Evolutionary conservation across 2,797 vertebrate genomes (phyloP).

Genomic region (Anguilla obscura): DNA sequence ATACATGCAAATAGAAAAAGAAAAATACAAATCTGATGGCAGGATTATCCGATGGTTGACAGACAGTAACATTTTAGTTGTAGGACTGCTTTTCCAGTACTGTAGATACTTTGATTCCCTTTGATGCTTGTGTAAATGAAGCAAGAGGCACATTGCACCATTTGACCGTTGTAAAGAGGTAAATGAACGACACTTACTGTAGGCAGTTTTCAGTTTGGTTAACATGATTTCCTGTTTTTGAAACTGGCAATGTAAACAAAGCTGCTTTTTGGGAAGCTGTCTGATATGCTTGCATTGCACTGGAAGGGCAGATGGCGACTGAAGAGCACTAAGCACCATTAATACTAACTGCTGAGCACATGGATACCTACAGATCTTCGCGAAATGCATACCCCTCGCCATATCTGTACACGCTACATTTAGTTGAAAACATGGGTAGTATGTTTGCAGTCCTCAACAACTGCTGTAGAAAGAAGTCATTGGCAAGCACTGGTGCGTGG

Average conservation of each 20-base stretch:
- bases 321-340: not conserved
- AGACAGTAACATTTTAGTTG: not conserved
- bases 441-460: not conserved
- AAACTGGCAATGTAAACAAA: not conserved
- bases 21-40: not conserved
- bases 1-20: not conserved
- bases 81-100: not conserved
- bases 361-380: not conserved
- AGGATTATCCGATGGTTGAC: not conserved
- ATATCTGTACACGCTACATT: not conserved
- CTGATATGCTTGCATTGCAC: not conserved
- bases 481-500: not conserved
- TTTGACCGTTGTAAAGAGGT: not conserved
- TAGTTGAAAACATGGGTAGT: not conserved
- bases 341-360: not conserved
- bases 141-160: not conserved
- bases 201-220: not conserved
- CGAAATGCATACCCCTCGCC: not conserved
- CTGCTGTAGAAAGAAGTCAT: not conserved
- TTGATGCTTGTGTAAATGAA: not conserved
- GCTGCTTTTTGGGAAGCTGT: not conserved
- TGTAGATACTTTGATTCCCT: not conserved
- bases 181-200: not conserved
- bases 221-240: not conserved
- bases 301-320: not conserved